Conservation (phyloP, 1,140 invertebrate genomes). For the Drosophila lini region DNA sequence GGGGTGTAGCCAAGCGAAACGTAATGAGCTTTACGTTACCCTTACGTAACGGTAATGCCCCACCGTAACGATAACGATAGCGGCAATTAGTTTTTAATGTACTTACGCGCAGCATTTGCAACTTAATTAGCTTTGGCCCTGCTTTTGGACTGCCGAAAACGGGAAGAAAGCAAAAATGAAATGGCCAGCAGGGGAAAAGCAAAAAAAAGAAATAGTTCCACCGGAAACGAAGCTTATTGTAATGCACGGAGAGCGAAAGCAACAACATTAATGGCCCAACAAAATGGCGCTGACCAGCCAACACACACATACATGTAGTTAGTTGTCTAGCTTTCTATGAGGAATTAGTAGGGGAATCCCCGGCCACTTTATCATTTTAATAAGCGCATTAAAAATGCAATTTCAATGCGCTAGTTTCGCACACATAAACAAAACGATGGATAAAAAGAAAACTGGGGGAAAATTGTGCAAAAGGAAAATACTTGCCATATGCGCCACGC, state of each 20-base stretch:
- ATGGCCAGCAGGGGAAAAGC: conserved; percentile 4
- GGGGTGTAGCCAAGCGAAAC: conserved; percentile 58
- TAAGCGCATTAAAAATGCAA: conserved; percentile 67
- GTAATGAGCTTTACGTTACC: conserved; percentile 55
- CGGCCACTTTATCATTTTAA: conserved; percentile 62
- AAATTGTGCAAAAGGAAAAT: conserved; percentile 18
- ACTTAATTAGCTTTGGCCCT: conserved; percentile 67
- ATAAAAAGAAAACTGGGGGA: conserved; percentile 8
- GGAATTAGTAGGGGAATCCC: conserved; percentile 32
- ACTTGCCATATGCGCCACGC: conserved; percentile 34
- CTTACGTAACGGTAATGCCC: conserved; percentile 49
- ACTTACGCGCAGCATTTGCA: conserved; percentile 69
- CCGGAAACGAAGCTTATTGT: conserved; percentile 42
- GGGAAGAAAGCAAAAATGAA: conserved; percentile 5
- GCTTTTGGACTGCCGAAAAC: conserved; percentile 26
- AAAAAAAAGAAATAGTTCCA: conserved; percentile 1
- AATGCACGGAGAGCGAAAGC: conserved; percentile 37
- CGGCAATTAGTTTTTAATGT: conserved; percentile 77
- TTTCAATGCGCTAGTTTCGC: conserved; percentile 64
- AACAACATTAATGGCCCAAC: conserved; percentile 56
- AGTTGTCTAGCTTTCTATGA: conserved; percentile 37
- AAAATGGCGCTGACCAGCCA: conserved; percentile 41
- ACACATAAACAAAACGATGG: conserved; percentile 49
- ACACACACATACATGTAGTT: conserved; percentile 20
- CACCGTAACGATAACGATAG: conserved; percentile 60